A percentile compares a stretch with the other conserved stretches of the same genome.
Evolutionary conservation across 2,888 invertebrate genomes (phyloP).

Genomic region (Gisinianus flammeolus): DNA sequence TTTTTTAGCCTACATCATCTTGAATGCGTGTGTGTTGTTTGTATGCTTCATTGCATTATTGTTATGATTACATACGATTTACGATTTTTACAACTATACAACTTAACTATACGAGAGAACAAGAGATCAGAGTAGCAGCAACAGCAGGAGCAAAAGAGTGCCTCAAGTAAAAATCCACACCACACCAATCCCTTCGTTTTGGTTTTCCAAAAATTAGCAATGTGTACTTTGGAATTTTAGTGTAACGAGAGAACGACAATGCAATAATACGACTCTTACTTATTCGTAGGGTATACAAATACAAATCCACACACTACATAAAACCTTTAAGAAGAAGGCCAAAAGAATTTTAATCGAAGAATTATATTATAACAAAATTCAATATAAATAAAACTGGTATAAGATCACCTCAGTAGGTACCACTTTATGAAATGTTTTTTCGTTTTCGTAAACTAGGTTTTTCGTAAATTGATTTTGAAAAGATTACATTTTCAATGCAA

Average conservation of each 20-base stretch:
- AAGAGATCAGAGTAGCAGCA: not conserved
- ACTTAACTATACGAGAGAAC: not conserved
- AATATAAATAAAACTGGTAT: not conserved
- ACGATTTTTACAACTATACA: not conserved
- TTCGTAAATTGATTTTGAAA: too few relatives aligned
- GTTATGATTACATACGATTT: not conserved
- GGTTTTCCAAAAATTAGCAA: slow-evolving; percentile 28
- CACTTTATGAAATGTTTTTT: too few relatives aligned
- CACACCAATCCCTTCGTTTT: slow-evolving; percentile 21
- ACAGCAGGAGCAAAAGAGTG: not conserved
- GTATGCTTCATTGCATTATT: not conserved
- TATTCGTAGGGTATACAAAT: too few relatives aligned
- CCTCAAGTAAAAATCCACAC: slow-evolving; percentile 23
- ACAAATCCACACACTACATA: too few relatives aligned
- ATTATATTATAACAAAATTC: not conserved
- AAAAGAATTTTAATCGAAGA: not conserved
- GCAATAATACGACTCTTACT: too few relatives aligned
- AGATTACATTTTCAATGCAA: too few relatives aligned
- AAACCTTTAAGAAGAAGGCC: too few relatives aligned
- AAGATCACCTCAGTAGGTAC: too few relatives aligned
- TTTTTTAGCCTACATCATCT: not conserved
- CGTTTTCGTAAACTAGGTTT: too few relatives aligned
- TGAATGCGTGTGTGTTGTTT: too few relatives aligned
- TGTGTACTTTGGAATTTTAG: slow-evolving; percentile 21
- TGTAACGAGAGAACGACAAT: too few relatives aligned